These are phyloP conservation scores for Pogonomyrmex californicus DNA, from an alignment of 1,140 invertebrate species.

Conservation along the genomic window DNA sequence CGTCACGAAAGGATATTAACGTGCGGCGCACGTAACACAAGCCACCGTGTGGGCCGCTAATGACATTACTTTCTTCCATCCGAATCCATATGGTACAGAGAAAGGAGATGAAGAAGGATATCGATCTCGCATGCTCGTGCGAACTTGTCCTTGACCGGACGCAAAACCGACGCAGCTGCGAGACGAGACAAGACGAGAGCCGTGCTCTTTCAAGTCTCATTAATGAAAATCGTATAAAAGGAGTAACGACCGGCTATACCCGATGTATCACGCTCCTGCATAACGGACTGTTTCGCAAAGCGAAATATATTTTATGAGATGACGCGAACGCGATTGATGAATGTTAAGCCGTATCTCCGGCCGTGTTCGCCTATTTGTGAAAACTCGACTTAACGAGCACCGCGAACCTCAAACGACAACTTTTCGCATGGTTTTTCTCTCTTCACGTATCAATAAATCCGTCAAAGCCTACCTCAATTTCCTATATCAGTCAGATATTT, in stretches of 20 bases:
- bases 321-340: conserved; percentile 57
- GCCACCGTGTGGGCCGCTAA: conserved; percentile 49
- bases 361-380: conserved; percentile 20
- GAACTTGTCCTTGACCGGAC: conserved; percentile 61
- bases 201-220: conserved; percentile 22
- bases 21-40: conserved; percentile 55
- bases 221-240: conserved; percentile 55
- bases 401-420: conserved; percentile 43
- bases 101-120: conserved; percentile 31
- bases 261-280: conserved; percentile 14
- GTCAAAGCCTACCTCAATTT: conserved; percentile 30
- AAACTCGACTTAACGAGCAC: conserved; percentile 49
- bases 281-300: conserved; percentile 47
- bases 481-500: conserved; percentile 53
- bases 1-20: conserved; percentile 61
- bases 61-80: conserved; percentile 63
- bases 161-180: conserved; percentile 43
- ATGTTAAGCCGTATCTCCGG: conserved; percentile 50
- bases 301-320: conserved; percentile 44
- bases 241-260: conserved; percentile 32
- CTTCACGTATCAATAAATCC: conserved; percentile 50
- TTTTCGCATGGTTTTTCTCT: conserved; percentile 32
- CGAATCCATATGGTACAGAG: conserved; percentile 23
- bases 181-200: conserved; percentile 19
- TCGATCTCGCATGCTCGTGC: conserved; percentile 48